Base-by-base conservation (phyloP, 2,797 vertebrate species). In the Chaetodon trifasciatus region DNA sequence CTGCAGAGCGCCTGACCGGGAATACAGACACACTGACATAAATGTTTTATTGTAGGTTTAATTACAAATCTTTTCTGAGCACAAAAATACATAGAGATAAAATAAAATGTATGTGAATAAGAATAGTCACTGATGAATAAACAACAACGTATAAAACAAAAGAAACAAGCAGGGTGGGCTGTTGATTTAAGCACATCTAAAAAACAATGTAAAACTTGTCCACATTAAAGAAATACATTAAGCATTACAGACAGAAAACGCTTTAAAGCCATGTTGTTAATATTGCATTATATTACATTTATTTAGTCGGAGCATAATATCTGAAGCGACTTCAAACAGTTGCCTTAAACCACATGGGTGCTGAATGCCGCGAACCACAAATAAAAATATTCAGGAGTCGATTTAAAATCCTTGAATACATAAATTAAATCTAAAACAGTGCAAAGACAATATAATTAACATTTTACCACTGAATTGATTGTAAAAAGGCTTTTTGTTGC, bases 1-100 rank as follows among this genome's bases (percentile, higher is more conserved):
- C 92, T 81, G n/a, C 53, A 6, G 0, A 10, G 69, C 81, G 93
- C 92, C 92, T 88, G 90, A 87, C 52, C 87, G 81, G 42, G 64
- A 84, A 86, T 9, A 8, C 21, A 3, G 0, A 4, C 28, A 32
- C 28, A 32, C 28, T 32, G 28, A 32, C 28, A 32, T 32, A 32
- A 21, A 1, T 11, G 8, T 6, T 37, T 19, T 1, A 24, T 9
- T 49, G 11, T 15, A 62, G 4, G 50, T 1, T 13, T 19, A 0
- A 24, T 52, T 32, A 1, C 0, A 61, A 39, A 12, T 4, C 1
- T 13, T 28, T 19, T 5, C 37, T 12, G 1, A 28, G 19, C 5
- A 7, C 24, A 44, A 13, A 17, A 10, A 7, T 8, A 8, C 23
- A 21, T 1, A 56, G 1, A 47, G 2, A 35, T 35, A 0, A n/a